Evolutionary conservation across 2,888 invertebrate genomes (phyloP).

Genomic region (Leptura quadrifasciata): DNA sequence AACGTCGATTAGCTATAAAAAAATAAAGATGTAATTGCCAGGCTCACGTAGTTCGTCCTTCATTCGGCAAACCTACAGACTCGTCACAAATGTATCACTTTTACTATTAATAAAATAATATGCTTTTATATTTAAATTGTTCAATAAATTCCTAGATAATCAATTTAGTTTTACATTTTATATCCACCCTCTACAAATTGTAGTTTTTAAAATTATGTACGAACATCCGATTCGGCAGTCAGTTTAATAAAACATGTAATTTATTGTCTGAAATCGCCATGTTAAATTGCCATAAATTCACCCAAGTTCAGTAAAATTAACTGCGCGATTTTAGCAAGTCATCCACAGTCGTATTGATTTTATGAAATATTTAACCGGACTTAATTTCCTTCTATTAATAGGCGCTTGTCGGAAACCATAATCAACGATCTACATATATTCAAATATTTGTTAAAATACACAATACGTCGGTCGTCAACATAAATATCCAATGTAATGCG

Average conservation of each 20-base stretch:
- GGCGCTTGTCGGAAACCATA: constrained; percentile 12
- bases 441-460: constrained; percentile 27
- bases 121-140: no score
- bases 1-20: no score
- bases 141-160: no score
- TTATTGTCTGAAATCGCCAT: constrained; percentile 3
- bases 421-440: background rate
- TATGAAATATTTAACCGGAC: constrained; percentile 36
- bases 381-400: constrained; percentile 33
- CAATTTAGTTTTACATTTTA: no score
- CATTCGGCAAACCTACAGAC: no score
- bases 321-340: constrained; percentile 22
- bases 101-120: no score
- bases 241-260: constrained; percentile 18
- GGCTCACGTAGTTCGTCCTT: no score
- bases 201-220: constrained; percentile 13
- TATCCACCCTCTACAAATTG: background rate
- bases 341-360: constrained; percentile 33
- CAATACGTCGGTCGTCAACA: constrained; percentile 17
- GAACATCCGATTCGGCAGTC: background rate
- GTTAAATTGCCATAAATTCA: constrained; percentile 6
- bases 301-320: constrained; percentile 17
- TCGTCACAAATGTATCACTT: no score
- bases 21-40: no score
- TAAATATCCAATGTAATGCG: constrained; percentile 12